Conservation (phyloP, 2,113 vertebrate species). For the Phasianus colchicus region DNA sequence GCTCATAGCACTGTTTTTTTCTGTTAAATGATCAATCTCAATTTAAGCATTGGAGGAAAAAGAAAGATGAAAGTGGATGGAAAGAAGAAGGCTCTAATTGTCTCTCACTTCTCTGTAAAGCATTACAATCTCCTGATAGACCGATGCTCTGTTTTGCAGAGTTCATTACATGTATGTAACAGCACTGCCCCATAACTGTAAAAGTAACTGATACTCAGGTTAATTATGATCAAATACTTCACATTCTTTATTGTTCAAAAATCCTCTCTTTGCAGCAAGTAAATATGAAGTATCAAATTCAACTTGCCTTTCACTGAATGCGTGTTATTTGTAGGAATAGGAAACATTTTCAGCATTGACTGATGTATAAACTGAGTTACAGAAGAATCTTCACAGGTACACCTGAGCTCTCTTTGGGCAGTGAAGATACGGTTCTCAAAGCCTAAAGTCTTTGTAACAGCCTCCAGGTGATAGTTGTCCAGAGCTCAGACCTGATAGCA, state of each 20-base stretch:
- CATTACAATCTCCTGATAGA: neutral
- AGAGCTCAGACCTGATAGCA: neutral
- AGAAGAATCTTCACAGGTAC: neutral
- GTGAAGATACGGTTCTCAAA: neutral
- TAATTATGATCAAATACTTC: neutral
- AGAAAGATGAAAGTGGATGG: neutral
- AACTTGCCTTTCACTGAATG: neutral
- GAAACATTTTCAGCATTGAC: neutral
- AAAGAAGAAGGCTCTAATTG: neutral
- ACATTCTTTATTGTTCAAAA: neutral
- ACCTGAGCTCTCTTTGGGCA: neutral
- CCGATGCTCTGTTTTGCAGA: fast-evolving
- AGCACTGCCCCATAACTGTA: neutral
- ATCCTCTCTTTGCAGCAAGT: neutral
- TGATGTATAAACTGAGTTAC: neutral
- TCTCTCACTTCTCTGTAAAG: neutral
- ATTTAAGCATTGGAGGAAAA: neutral
- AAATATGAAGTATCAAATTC: neutral
- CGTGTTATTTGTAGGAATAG: neutral
- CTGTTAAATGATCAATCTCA: slow-evolving; percentile 21
- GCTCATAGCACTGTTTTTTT: neutral
- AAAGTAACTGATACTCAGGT: neutral
- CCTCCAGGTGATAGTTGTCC: neutral
- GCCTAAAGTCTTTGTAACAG: neutral
- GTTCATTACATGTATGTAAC: neutral